phyloP scores from a whole-genome alignment of 2,888 invertebrate genomes.

The Pinctada fucata region DNA sequence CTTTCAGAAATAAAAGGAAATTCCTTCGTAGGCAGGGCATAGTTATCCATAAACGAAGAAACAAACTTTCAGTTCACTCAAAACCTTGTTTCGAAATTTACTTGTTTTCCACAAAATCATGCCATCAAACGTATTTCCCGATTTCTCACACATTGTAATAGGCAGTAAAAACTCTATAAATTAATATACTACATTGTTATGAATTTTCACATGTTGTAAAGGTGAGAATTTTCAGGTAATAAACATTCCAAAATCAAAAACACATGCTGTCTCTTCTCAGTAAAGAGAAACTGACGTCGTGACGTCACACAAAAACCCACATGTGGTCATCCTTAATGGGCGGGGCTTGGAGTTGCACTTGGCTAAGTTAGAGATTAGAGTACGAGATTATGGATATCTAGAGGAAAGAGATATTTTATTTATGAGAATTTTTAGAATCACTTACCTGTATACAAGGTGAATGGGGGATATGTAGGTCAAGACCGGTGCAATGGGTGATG shows the following conservation, averaged over 20 bases:
- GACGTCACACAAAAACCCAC: constrained; percentile 38
- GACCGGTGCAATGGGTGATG: neutral
- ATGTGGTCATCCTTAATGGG: constrained; percentile 52
- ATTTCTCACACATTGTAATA: constrained; percentile 29
- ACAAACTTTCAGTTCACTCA: constrained; percentile 30
- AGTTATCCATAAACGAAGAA: constrained; percentile 51
- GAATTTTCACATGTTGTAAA: constrained; percentile 17
- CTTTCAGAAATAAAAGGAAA: constrained; percentile 28
- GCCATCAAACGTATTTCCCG: constrained; percentile 3
- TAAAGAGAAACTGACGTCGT: constrained; percentile 31
- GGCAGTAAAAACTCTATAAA: constrained; percentile 10
- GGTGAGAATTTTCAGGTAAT: neutral
- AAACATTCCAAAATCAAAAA: neutral
- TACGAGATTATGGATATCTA: too few relatives aligned
- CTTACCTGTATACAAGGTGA: neutral
- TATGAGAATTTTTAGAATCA: neutral
- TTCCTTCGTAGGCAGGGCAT: constrained; percentile 49
- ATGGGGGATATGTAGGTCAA: neutral
- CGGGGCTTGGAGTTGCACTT: constrained; percentile 36
- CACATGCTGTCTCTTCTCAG: constrained; percentile 27
- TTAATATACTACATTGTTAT: constrained; percentile 16
- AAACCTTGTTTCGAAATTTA: constrained; percentile 17
- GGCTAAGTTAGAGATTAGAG: too few relatives aligned
- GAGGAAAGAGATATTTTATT: too few relatives aligned
- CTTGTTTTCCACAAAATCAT: constrained; percentile 16